Evolutionary conservation across 2,888 invertebrate genomes (phyloP).

Genomic region (Cheilosia vernalis): DNA sequence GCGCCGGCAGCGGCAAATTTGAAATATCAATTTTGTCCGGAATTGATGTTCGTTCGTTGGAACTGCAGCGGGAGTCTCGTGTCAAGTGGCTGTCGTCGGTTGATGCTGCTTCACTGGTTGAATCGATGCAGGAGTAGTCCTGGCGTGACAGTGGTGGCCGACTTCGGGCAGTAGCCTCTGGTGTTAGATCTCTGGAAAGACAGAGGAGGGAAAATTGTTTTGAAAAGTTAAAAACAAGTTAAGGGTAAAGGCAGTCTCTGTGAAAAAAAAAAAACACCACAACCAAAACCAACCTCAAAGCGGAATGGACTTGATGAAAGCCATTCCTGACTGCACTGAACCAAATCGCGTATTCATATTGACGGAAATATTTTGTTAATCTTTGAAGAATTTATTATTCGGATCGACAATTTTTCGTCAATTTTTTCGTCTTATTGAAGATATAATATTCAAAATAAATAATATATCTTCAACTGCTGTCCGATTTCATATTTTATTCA

Average conservation of each 20-base stretch:
- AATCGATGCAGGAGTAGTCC: conserved; percentile 79
- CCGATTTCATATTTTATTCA: too few relatives aligned
- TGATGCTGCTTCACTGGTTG: conserved; percentile 82
- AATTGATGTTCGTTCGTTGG: conserved; percentile 82
- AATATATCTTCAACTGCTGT: too few relatives aligned
- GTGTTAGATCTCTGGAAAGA: conserved; percentile 46
- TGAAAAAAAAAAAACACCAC: too few relatives aligned
- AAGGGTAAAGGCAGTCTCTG: too few relatives aligned
- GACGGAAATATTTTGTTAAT: too few relatives aligned
- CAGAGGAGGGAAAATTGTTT: neutral
- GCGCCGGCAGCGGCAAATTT: conserved; percentile 82
- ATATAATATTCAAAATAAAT: too few relatives aligned
- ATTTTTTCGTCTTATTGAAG: too few relatives aligned
- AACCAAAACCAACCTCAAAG: too few relatives aligned
- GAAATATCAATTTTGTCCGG: conserved; percentile 82
- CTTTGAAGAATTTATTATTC: too few relatives aligned
- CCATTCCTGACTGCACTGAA: neutral
- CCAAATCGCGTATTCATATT: too few relatives aligned
- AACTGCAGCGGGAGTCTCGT: conserved; percentile 81
- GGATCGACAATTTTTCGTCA: too few relatives aligned
- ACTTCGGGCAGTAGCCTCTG: conserved; percentile 9
- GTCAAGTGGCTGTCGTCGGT: conserved; percentile 82
- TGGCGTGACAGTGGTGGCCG: conserved; percentile 78
- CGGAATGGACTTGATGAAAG: too few relatives aligned
- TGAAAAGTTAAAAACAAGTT: neutral